Evolutionary conservation across 1,140 invertebrate species (phyloP).

Genomic region (Lordiphosa collinella): DNA sequence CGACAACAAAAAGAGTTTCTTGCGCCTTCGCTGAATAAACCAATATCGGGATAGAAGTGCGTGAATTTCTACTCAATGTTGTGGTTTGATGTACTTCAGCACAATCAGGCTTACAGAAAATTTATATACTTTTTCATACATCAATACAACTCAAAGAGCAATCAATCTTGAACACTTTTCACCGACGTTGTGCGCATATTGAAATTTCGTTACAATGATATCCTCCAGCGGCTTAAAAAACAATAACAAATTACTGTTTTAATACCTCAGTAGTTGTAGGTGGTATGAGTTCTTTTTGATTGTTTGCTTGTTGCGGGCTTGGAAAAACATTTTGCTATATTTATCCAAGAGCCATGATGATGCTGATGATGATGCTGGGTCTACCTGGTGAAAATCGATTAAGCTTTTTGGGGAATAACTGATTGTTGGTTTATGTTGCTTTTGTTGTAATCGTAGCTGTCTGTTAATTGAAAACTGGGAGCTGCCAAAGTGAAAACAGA

Average conservation of each 20-base stretch:
- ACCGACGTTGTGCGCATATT: slow-evolving; percentile 39
- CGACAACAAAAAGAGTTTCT: no score
- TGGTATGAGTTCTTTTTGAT: slow-evolving; percentile 9
- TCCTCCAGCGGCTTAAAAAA: slow-evolving; percentile 47
- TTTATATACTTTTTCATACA: no score
- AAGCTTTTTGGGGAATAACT: slow-evolving; percentile 42
- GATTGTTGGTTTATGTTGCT: slow-evolving; percentile 28
- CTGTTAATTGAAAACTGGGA: slow-evolving; percentile 34
- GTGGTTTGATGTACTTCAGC: no score
- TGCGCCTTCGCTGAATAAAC: no score
- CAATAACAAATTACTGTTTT: slow-evolving; percentile 58
- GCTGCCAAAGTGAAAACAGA: slow-evolving; percentile 19
- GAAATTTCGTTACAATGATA: slow-evolving; percentile 51
- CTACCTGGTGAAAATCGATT: slow-evolving; percentile 53
- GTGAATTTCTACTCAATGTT: no score
- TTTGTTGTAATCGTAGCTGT: slow-evolving; percentile 19
- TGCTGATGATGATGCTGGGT: slow-evolving; percentile 10
- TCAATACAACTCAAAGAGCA: slow-evolving; percentile 3
- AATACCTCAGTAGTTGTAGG: slow-evolving; percentile 21
- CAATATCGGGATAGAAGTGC: no score
- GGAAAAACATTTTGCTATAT: slow-evolving; percentile 44
- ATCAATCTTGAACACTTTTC: slow-evolving; percentile 51
- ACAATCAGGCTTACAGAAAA: no score
- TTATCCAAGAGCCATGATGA: slow-evolving; percentile 28
- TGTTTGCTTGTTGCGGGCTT: slow-evolving; percentile 37